Evolutionary conservation across 2,113 vertebrate genomes (phyloP).

Genomic region (Triplophysa rosa): DNA sequence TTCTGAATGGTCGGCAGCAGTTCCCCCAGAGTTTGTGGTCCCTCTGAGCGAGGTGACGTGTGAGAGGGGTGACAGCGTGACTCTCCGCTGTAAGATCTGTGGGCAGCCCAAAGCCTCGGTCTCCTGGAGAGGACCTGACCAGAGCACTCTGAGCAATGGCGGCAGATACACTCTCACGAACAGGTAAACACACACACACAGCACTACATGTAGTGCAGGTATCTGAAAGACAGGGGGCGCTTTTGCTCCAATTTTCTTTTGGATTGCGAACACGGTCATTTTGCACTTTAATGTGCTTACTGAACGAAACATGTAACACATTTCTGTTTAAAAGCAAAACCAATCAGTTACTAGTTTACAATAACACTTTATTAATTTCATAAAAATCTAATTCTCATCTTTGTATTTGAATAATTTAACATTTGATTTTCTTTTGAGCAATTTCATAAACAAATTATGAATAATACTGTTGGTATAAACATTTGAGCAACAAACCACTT

Average conservation of each 20-base stretch:
- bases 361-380: too few species aligned
- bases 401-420: neutral
- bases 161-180: constrained; percentile 87
- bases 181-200: constrained; percentile 72
- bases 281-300: neutral
- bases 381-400: too few species aligned
- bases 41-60: constrained; percentile 90
- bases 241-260: neutral
- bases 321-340: neutral
- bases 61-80: constrained; percentile 90
- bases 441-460: too few species aligned
- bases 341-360: too few species aligned
- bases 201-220: neutral
- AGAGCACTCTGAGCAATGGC: constrained; percentile 84
- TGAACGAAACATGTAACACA: neutral
- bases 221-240: neutral
- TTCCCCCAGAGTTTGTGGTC: constrained; percentile 91
- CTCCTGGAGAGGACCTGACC: constrained; percentile 92
- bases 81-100: constrained; percentile 91
- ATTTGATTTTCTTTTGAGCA: neutral
- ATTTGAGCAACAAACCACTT: neutral
- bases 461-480: too few species aligned
- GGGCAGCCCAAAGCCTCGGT: constrained; percentile 87
- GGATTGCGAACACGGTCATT: neutral
- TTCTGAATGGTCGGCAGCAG: constrained; percentile 62